phyloP scores from a whole-genome alignment of 2,113 vertebrate genomes.

The Mionectes macconnelli region DNA sequence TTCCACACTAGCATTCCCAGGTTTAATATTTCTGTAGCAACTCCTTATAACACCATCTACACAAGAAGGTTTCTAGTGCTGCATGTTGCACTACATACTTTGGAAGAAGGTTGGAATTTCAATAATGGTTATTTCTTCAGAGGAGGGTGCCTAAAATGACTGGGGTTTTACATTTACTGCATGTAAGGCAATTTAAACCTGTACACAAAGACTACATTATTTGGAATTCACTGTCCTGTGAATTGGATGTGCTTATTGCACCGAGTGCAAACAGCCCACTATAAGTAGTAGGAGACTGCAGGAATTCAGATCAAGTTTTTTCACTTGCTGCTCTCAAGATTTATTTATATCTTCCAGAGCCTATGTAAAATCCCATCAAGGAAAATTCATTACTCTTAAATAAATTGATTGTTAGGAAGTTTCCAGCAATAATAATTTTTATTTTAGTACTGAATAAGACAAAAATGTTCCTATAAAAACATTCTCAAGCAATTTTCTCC shows the following conservation, averaged over 20 bases:
- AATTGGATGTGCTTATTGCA: background rate
- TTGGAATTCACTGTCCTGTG: background rate
- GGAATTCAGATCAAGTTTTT: background rate
- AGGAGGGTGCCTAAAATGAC: background rate
- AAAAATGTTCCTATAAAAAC: background rate
- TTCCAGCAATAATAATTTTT: constrained; percentile 36
- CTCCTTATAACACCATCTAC: background rate
- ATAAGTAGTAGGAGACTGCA: background rate
- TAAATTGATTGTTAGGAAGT: background rate
- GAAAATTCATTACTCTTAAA: background rate
- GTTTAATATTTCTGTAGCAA: background rate
- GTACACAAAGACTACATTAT: background rate
- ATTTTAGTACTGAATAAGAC: constrained; percentile 24
- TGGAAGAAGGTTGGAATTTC: background rate
- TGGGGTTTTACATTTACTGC: background rate
- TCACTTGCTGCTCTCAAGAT: background rate
- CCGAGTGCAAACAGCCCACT: background rate
- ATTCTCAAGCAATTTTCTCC: constrained; percentile 1
- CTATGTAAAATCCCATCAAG: background rate
- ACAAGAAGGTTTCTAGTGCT: background rate
- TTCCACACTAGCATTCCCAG: background rate
- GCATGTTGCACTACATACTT: background rate
- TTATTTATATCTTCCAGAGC: background rate
- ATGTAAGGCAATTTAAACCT: background rate
- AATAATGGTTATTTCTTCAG: background rate